Conservation (phyloP, 2,888 invertebrate genomes). For the Esperia sulphurella region DNA sequence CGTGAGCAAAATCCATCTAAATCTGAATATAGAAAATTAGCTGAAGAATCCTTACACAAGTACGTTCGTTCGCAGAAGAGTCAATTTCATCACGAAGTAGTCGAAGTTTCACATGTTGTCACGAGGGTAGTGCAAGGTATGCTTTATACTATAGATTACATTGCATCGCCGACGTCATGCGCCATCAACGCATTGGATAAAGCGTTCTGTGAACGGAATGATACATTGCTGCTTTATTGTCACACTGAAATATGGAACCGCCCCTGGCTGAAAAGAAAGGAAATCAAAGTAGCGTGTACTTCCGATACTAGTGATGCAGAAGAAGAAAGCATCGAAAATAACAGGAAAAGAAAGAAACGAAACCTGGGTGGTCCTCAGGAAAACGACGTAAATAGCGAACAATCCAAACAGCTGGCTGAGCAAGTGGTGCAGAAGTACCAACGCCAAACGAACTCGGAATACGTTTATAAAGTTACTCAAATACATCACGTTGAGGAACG, state of each 20-base stretch:
- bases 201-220: constrained; percentile 19
- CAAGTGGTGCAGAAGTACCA: constrained; percentile 26
- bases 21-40: constrained; percentile 29
- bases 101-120: constrained; percentile 35
- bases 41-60: constrained; percentile 35
- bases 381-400: constrained; percentile 14
- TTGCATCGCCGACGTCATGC: constrained; percentile 25
- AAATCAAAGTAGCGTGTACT: constrained; percentile 48
- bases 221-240: constrained; percentile 45
- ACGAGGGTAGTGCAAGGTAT: constrained; percentile 39
- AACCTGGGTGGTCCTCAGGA: constrained; percentile 5
- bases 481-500: constrained; percentile 64
- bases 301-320: constrained; percentile 22
- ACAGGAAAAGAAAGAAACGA: constrained; percentile 10
- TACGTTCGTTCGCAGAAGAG: constrained; percentile 25
- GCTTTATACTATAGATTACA: constrained; percentile 39
- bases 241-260: constrained; percentile 71
- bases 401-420: constrained; percentile 22
- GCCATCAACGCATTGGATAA: constrained; percentile 20
- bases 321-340: constrained; percentile 10
- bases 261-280: constrained; percentile 67
- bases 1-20: constrained; percentile 24
- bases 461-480: constrained; percentile 39
- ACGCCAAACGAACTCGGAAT: constrained; percentile 31
- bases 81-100: constrained; percentile 25